These are phyloP conservation scores for Lynx canadensis DNA, from an alignment of 2,113 vertebrate species.

Conservation along the genomic window DNA sequence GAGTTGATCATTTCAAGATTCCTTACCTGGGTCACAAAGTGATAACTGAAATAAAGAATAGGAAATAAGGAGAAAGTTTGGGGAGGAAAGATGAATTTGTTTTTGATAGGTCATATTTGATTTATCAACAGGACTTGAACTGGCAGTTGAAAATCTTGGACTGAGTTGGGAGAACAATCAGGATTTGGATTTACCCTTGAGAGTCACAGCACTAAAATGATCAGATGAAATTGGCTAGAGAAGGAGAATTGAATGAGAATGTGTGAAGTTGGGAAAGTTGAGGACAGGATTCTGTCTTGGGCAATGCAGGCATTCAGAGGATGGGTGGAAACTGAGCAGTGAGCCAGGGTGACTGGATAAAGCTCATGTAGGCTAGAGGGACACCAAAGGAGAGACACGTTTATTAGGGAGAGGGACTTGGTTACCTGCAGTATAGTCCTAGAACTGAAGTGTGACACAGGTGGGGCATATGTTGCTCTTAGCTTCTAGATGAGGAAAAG, in stretches of 20 bases:
- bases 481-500: background rate
- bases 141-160: background rate
- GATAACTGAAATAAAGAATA: background rate
- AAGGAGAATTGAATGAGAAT: background rate
- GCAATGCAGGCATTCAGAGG: background rate
- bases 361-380: background rate
- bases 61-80: background rate
- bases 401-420: background rate
- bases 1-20: background rate
- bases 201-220: background rate
- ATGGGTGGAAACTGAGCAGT: background rate
- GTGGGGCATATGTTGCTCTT: background rate
- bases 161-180: background rate
- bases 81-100: background rate
- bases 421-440: background rate
- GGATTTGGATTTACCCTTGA: background rate
- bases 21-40: background rate
- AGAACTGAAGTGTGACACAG: background rate
- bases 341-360: background rate
- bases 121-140: background rate
- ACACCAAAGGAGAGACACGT: background rate
- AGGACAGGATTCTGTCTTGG: background rate
- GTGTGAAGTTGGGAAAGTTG: background rate
- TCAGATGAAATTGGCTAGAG: background rate
- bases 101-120: background rate